Conservation (phyloP, 2,113 vertebrate genomes). For the Triplophysa tibetana region DNA sequence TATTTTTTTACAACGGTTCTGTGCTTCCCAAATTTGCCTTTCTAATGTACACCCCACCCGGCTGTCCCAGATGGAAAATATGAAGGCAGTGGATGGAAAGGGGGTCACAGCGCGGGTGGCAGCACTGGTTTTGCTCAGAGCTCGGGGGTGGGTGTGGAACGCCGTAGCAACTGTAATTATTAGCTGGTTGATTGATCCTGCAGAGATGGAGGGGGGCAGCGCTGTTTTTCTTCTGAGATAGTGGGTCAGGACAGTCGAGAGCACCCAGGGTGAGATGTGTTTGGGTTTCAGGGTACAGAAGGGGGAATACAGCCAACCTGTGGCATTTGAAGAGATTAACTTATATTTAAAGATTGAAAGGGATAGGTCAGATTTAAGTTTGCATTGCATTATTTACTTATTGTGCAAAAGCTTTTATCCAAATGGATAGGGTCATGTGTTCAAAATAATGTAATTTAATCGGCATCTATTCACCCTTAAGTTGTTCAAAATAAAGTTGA, state of each 20-base stretch:
- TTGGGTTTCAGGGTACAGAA: slow-evolving; percentile 19
- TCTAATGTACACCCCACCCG: neutral
- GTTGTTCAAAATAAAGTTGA: neutral
- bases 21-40: neutral
- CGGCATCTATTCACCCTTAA: no score
- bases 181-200: slow-evolving; percentile 49
- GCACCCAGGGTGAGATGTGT: slow-evolving; percentile 14
- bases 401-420: no score
- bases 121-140: slow-evolving; percentile 34
- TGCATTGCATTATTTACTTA: no score
- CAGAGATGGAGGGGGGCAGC: neutral
- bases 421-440: no score
- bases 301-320: neutral
- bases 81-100: slow-evolving; percentile 47
- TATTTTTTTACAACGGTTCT: neutral
- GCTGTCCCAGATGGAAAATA: slow-evolving; percentile 26
- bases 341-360: neutral
- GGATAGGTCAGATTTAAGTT: no score
- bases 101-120: slow-evolving; percentile 41
- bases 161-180: slow-evolving; percentile 49
- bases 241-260: slow-evolving; percentile 7
- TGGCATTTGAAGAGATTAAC: neutral
- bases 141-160: slow-evolving; percentile 25
- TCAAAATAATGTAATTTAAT: no score
- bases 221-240: slow-evolving; percentile 15